Evolutionary conservation across 2,797 vertebrate species (phyloP).

Genomic region (Enoplosus armatus): DNA sequence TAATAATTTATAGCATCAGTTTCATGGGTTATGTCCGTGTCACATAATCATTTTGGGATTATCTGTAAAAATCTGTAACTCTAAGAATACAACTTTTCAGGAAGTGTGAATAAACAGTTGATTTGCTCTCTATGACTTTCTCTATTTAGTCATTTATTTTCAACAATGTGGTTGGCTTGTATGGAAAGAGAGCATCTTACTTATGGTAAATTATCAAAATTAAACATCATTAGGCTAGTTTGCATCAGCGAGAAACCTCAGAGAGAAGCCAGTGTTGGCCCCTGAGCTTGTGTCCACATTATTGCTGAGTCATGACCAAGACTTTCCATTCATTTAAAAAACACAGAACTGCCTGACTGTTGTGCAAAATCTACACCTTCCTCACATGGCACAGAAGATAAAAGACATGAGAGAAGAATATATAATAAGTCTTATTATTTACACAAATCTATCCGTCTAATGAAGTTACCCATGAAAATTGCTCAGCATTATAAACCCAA

Average conservation of each 20-base stretch:
- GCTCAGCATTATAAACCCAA: neutral
- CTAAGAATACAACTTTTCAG: neutral
- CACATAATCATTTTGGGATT: neutral
- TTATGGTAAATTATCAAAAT: neutral
- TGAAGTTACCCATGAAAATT: neutral
- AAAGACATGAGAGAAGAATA: neutral
- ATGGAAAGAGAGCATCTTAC: neutral
- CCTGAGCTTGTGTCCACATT: constrained; percentile 24
- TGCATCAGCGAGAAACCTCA: constrained; percentile 26
- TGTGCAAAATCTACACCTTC: constrained; percentile 26
- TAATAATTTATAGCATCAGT: neutral
- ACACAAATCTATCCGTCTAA: neutral
- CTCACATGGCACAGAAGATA: constrained; percentile 8
- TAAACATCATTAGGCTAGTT: constrained; percentile 1
- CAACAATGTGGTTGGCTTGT: neutral
- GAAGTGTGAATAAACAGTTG: neutral
- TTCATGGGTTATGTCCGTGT: neutral
- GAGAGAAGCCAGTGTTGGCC: constrained; percentile 37
- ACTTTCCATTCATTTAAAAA: constrained; percentile 32
- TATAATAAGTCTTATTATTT: neutral
- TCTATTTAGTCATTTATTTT: neutral
- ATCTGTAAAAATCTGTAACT: neutral
- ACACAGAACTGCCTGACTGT: constrained; percentile 16
- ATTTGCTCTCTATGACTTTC: neutral
- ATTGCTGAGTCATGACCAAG: constrained; percentile 72